phyloP scores from a whole-genome alignment of 1,140 invertebrate genomes.

The Dinoponera quadriceps region DNA sequence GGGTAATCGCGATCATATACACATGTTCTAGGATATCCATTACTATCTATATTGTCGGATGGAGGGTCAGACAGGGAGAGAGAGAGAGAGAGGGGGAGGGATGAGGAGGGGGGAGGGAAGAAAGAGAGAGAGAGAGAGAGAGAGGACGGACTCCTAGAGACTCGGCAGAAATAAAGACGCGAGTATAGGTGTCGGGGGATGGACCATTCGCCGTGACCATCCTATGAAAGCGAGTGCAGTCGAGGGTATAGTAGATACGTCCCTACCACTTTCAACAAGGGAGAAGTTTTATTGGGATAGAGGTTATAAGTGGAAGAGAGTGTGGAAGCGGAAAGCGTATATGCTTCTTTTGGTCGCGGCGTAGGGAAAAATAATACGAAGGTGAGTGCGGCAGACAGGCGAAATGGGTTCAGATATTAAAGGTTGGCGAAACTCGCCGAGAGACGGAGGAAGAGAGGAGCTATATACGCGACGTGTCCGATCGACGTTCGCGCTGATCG shows the following conservation, averaged over 20 bases:
- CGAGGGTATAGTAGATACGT: conserved; percentile 68
- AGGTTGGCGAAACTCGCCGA: conserved; percentile 60
- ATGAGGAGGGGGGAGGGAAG: neutral
- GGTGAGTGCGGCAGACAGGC: conserved; percentile 29
- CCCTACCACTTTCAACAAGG: conserved; percentile 54
- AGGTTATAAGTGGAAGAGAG: conserved; percentile 77
- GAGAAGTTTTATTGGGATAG: conserved; percentile 70
- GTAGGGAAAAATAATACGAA: conserved; percentile 62
- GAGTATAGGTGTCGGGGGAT: conserved; percentile 79
- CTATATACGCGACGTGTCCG: neutral
- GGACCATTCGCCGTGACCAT: conserved; percentile 77
- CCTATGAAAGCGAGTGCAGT: conserved; percentile 78
- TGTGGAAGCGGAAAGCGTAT: conserved; percentile 63
- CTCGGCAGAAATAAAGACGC: conserved; percentile 77
- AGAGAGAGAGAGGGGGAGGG: neutral
- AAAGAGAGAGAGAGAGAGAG: conserved; percentile 33
- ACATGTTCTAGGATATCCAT: conserved; percentile 30
- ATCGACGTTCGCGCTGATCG: neutral
- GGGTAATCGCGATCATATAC: conserved; percentile 55
- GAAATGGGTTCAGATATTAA: conserved; percentile 75
- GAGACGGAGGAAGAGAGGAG: conserved; percentile 47
- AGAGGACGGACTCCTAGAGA: conserved; percentile 60
- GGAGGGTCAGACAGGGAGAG: neutral
- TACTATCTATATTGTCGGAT: conserved; percentile 40
- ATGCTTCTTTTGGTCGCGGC: conserved; percentile 29